Evolutionary conservation across 2,888 invertebrate genomes (phyloP).

Genomic region (Campoletis raptor): DNA sequence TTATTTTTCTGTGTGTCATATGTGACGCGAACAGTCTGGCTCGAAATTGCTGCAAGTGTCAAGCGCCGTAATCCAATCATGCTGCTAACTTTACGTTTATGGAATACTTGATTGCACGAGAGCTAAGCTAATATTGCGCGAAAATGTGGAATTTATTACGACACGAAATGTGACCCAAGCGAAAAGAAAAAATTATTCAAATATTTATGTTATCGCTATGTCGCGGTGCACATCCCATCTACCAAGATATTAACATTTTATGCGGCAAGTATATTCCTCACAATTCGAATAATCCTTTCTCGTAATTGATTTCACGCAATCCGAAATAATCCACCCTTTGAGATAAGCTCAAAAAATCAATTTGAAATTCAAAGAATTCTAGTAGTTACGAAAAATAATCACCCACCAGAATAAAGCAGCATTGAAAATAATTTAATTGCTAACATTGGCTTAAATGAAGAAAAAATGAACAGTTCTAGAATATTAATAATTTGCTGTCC

Average conservation of each 20-base stretch:
- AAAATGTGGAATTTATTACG: constrained; percentile 11
- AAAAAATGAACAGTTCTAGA: neutral
- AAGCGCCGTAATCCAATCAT: constrained; percentile 47
- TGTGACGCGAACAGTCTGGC: neutral
- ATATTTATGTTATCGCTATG: neutral
- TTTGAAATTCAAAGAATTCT: neutral
- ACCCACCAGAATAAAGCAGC: neutral
- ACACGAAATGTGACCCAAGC: neutral
- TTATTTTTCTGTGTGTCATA: constrained; percentile 43
- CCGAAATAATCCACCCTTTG: neutral
- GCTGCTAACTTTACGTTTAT: constrained; percentile 32
- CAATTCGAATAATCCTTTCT: neutral
- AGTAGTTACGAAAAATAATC: neutral
- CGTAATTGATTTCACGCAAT: neutral
- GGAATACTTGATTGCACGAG: constrained; percentile 52
- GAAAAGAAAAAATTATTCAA: constrained; percentile 7
- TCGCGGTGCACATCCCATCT: neutral
- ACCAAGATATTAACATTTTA: neutral
- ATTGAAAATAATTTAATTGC: neutral
- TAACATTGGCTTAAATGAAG: neutral
- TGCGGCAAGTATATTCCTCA: neutral
- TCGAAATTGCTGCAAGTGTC: constrained; percentile 44
- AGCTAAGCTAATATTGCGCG: constrained; percentile 5
- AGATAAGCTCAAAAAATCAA: neutral
- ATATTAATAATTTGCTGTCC: neutral